Evolutionary conservation across 2,888 invertebrate genomes (phyloP).

Genomic region (Holacanthella duospinosa): DNA sequence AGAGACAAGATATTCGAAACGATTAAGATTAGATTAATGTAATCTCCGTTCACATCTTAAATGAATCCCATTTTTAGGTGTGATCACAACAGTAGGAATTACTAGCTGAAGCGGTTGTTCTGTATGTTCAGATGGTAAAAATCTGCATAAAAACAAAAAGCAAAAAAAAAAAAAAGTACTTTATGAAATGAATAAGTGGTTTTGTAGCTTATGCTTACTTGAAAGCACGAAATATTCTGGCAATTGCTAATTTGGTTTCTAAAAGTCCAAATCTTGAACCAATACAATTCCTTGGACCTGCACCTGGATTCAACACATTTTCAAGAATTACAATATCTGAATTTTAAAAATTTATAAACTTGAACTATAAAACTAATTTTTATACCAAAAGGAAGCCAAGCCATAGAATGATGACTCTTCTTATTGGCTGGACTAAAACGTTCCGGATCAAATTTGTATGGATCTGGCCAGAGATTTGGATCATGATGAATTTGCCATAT

Average conservation of each 20-base stretch:
- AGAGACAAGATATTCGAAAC: too few relatives aligned
- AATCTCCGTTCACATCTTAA: constrained; percentile 15
- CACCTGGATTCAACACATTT: constrained; percentile 2
- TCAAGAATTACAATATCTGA: background rate
- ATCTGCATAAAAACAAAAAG: constrained; percentile 20
- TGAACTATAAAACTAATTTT: background rate
- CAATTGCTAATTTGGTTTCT: constrained; percentile 37
- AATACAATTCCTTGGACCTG: constrained; percentile 32
- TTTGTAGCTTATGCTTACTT: constrained; percentile 24
- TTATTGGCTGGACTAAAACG: constrained; percentile 34
- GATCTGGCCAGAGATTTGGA: constrained; percentile 32
- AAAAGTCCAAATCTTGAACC: constrained; percentile 38
- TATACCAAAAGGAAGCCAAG: constrained; percentile 38
- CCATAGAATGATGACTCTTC: constrained; percentile 30
- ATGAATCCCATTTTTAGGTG: constrained; percentile 27
- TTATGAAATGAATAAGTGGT: too few relatives aligned
- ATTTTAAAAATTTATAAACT: background rate
- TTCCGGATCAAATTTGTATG: constrained; percentile 30
- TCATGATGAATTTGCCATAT: constrained; percentile 38
- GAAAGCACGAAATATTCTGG: constrained; percentile 33
- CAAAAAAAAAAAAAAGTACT: too few relatives aligned
- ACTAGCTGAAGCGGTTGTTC: constrained; percentile 20
- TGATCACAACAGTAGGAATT: constrained; percentile 32
- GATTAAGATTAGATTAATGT: too few relatives aligned
- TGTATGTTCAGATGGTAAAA: constrained; percentile 21